These are phyloP conservation scores for Leucophenga maculata DNA, from an alignment of 2,888 invertebrate species.

Conservation along the genomic window DNA sequence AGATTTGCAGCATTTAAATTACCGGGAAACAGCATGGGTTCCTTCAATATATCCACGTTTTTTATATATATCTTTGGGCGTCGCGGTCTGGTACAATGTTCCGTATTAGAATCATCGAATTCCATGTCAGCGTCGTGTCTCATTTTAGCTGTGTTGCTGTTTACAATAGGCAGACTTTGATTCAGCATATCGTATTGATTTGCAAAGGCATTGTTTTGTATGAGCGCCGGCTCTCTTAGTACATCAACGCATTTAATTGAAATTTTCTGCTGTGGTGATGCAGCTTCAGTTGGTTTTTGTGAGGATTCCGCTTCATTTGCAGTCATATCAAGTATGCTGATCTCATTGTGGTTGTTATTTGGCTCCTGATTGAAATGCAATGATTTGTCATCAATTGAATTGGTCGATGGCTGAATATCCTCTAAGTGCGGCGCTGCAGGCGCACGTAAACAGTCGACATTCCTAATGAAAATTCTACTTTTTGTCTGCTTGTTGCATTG, in stretches of 20 bases:
- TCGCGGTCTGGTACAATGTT: slow-evolving; percentile 53
- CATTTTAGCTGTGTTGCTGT: too few species aligned
- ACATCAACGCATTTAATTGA: slow-evolving; percentile 71
- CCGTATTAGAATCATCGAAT: slow-evolving; percentile 28
- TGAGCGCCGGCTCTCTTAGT: slow-evolving; percentile 63
- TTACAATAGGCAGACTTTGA: too few species aligned
- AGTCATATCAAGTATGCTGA: slow-evolving; percentile 11
- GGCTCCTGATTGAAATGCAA: slow-evolving; percentile 42
- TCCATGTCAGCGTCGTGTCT: too few species aligned
- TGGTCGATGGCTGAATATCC: slow-evolving; percentile 38
- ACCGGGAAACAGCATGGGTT: slow-evolving; percentile 64
- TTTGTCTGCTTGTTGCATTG: slow-evolving; percentile 46
- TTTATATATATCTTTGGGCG: slow-evolving; percentile 71
- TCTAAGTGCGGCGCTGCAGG: slow-evolving; percentile 52
- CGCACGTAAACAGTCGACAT: slow-evolving; percentile 68
- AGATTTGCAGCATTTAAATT: slow-evolving; percentile 43
- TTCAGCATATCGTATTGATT: too few species aligned
- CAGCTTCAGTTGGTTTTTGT: neutral
- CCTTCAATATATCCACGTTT: slow-evolving; percentile 70
- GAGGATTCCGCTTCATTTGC: slow-evolving; percentile 35
- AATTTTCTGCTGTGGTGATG: slow-evolving; percentile 64
- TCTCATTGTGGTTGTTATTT: slow-evolving; percentile 33
- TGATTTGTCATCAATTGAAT: slow-evolving; percentile 37
- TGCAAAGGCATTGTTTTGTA: neutral
- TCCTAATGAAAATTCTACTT: slow-evolving; percentile 70